A percentile compares a stretch with the other conserved stretches of the same genome.
phyloP scores from a whole-genome alignment of 2,888 invertebrate species.

The Pachliopta kotzebuea region DNA sequence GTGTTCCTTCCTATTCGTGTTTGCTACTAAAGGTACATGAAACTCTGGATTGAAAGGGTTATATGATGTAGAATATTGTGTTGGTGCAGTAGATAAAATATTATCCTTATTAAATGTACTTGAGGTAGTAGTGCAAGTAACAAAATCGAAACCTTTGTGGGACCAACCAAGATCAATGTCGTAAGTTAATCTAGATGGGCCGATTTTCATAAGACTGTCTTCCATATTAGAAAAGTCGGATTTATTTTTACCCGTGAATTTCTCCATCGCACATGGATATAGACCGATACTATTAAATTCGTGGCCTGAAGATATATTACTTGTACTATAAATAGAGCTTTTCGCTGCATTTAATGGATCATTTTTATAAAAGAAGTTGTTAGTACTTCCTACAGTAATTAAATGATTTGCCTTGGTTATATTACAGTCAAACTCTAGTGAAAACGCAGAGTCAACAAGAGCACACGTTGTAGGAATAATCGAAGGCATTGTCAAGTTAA shows the following conservation, averaged over 20 bases:
- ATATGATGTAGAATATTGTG: constrained; percentile 62
- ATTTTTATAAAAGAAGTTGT: constrained; percentile 68
- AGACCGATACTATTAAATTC: constrained; percentile 70
- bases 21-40: constrained; percentile 65
- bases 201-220: constrained; percentile 73
- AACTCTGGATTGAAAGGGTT: constrained; percentile 75
- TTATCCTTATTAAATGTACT: constrained; percentile 66
- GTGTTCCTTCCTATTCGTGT: constrained; percentile 60
- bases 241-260: constrained; percentile 68
- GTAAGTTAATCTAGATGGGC: constrained; percentile 69
- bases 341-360: constrained; percentile 67
- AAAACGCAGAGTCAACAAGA: constrained; percentile 56
- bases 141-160: constrained; percentile 73
- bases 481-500: constrained; percentile 64
- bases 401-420: constrained; percentile 59
- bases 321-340: constrained; percentile 70
- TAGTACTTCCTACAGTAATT: constrained; percentile 50
- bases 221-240: constrained; percentile 65
- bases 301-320: constrained; percentile 67
- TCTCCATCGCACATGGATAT: constrained; percentile 75
- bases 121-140: constrained; percentile 60
- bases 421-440: constrained; percentile 69
- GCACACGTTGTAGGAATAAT: constrained; percentile 58
- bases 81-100: constrained; percentile 57
- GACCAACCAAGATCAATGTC: constrained; percentile 76